Evolutionary conservation across 2,113 vertebrate species (phyloP).

Genomic region (Tonatia bakeri): DNA sequence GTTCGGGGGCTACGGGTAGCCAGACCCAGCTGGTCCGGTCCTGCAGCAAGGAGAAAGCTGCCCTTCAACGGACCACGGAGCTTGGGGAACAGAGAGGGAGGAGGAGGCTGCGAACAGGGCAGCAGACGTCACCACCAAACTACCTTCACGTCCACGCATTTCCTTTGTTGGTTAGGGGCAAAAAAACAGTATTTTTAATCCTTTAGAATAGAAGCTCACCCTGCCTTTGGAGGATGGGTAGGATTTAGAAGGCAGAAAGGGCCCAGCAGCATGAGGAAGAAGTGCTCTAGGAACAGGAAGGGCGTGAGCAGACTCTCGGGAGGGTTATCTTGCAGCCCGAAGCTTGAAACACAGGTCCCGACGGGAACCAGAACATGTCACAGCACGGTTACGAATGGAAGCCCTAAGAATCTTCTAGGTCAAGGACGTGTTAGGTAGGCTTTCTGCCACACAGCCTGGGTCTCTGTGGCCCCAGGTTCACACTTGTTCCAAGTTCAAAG

Average conservation of each 20-base stretch:
- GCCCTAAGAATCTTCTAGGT: background rate
- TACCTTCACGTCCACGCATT: background rate
- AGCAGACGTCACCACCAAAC: background rate
- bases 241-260: background rate
- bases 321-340: background rate
- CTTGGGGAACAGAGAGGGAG: background rate
- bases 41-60: background rate
- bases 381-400: background rate
- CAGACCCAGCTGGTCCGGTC: background rate
- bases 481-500: background rate
- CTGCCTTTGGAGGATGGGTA: background rate
- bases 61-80: background rate
- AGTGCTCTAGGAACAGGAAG: background rate
- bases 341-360: background rate
- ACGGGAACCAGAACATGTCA: background rate
- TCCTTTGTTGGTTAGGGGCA: background rate
- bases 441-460: background rate
- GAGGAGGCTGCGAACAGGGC: background rate
- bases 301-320: fast-evolving
- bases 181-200: background rate
- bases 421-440: background rate
- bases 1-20: background rate
- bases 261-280: background rate
- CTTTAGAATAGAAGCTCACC: background rate
- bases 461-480: background rate